phyloP scores from a whole-genome alignment of 2,113 vertebrate genomes.

The Ceyx cyanopectus region DNA sequence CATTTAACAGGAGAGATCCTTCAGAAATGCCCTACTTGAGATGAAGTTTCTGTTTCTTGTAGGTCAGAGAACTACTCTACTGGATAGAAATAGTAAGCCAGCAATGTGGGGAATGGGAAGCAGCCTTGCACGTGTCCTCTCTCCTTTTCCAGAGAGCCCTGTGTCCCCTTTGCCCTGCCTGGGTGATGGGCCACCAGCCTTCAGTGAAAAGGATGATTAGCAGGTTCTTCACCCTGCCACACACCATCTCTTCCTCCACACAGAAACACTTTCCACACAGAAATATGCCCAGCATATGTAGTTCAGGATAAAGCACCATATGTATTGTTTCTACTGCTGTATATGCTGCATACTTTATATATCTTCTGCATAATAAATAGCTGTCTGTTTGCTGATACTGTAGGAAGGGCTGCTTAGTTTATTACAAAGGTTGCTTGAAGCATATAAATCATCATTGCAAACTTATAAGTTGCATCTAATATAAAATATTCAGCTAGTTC shows the following conservation, averaged over 20 bases:
- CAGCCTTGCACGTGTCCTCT: neutral
- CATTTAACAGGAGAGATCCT: neutral
- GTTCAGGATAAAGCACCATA: neutral
- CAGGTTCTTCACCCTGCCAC: neutral
- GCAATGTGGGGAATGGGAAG: neutral
- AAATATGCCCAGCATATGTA: neutral
- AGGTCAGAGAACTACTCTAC: neutral
- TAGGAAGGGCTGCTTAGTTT: neutral
- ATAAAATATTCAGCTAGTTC: neutral
- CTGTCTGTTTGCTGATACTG: neutral
- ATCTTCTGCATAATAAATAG: neutral
- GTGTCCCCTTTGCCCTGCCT: neutral
- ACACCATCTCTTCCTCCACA: neutral
- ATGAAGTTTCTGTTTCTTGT: constrained; percentile 33
- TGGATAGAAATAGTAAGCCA: constrained; percentile 18
- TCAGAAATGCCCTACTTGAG: neutral
- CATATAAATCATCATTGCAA: neutral
- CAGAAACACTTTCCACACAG: neutral
- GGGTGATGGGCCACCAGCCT: neutral
- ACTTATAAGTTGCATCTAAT: neutral
- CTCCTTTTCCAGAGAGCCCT: neutral
- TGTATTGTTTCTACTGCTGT: neutral
- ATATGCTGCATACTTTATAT: neutral
- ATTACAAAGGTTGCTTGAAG: neutral
- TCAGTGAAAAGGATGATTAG: constrained; percentile 15